Evolutionary conservation across 2,888 invertebrate genomes (phyloP), one percentile per base, ranked within the genome.

Genomic region (Acutogordius australiensis): DNA sequence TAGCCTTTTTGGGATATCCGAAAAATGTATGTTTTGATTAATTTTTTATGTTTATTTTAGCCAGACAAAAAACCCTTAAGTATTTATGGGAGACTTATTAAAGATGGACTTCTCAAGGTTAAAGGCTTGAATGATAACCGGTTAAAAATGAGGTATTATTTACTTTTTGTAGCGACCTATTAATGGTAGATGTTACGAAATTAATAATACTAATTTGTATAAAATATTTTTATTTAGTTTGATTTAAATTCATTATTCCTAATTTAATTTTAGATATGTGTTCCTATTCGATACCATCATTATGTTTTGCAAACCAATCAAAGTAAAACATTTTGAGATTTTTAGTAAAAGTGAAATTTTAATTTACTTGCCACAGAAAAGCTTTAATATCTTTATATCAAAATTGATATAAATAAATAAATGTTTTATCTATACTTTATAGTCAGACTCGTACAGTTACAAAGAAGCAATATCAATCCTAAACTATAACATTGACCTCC

Each of bases 231-330:
- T n/a, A n/a, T n/a, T n/a, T n/a, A n/a, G n/a, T n/a, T n/a, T n/a
- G n/a, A n/a, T n/a, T n/a, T n/a, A n/a, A n/a, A n/a, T n/a, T n/a
- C n/a, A n/a, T n/a, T n/a, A n/a, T n/a, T n/a, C n/a, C n/a, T 23
- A 61, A 45, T 62, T 62, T 63, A 45, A 57, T 67, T 67, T 59
- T 68, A 75, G 91, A 70, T 90, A 90, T 71, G 84, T 88, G 29
- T 97, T 97, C 74, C 81, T 97, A 62, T 97, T 97, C 72, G 91
- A 97, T 72, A 87, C 87, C 75, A 84, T 88, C 63, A 81, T 97
- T 76, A 78, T 97, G 67, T 80, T 88, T 70, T 87, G 86, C 73
- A 88, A 87, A 73, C 78, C 81, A 13, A 76, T 79, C 45, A 79
- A 80, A 76, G 81, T 81, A 69, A 73, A 75, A 71, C 56, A 57